Evolutionary conservation across 2,113 vertebrate species (phyloP).

Genomic region (Pterocles gutturalis): DNA sequence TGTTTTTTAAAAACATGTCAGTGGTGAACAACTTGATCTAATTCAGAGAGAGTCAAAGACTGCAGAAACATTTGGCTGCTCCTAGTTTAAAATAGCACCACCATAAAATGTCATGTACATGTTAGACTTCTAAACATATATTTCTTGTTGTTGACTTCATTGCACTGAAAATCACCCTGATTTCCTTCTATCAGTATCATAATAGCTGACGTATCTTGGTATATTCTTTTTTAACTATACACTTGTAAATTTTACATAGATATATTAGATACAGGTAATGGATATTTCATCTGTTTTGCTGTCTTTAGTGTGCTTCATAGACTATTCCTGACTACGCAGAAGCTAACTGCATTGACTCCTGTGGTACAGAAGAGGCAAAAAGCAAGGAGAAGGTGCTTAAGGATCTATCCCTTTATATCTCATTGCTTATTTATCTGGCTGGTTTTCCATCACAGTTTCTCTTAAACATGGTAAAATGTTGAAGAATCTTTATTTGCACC

Average conservation of each 20-base stretch:
- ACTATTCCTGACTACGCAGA: neutral
- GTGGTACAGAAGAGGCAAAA: neutral
- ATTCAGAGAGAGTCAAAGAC: neutral
- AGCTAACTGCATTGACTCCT: neutral
- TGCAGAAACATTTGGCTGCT: neutral
- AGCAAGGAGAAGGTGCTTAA: neutral
- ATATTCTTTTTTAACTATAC: neutral
- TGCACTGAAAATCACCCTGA: neutral
- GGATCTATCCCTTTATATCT: neutral
- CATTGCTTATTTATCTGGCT: neutral
- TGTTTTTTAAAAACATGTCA: neutral
- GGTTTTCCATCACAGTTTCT: neutral
- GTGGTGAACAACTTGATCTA: neutral
- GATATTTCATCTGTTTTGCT: neutral
- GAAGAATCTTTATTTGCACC: neutral
- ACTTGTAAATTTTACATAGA: neutral
- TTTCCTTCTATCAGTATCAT: neutral
- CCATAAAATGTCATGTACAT: neutral
- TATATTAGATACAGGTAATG: neutral
- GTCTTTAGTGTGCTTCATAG: neutral
- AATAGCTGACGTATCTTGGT: neutral
- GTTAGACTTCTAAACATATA: neutral
- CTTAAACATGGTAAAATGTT: neutral
- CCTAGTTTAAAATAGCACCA: neutral
- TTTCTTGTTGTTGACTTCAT: neutral